Conservation (phyloP, 2,888 invertebrate species). For the Drosophila nigricruria region DNA sequence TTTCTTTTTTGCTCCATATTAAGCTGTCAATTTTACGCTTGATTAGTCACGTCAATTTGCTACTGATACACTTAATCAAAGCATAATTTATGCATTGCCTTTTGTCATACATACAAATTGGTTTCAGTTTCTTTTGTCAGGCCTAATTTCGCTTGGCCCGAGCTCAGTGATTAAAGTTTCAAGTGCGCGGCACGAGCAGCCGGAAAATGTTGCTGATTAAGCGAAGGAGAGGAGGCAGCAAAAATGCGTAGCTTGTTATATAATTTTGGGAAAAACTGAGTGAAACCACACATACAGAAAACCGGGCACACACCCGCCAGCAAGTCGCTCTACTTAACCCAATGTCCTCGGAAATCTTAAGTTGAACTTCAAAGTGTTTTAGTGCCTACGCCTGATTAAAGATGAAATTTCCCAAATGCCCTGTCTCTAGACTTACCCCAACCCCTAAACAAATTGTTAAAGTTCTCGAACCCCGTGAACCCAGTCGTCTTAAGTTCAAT, state of each 20-base stretch:
- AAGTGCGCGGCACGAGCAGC: constrained; percentile 30
- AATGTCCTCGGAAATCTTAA: constrained; percentile 2
- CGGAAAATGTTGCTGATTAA: constrained; percentile 27
- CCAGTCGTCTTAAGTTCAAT: constrained; percentile 23
- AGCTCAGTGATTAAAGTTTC: constrained; percentile 48
- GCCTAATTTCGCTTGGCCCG: constrained; percentile 8
- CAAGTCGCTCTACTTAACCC: not conserved
- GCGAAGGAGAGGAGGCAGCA: not conserved
- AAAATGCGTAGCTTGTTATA: constrained; percentile 25
- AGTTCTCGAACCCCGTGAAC: constrained; percentile 8
- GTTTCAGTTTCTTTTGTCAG: constrained; percentile 17
- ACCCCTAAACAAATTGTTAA: constrained; percentile 25
- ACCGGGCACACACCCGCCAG: not conserved
- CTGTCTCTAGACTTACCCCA: not conserved
- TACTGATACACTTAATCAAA: constrained; percentile 5
- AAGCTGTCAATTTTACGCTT: constrained; percentile 10
- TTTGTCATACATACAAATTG: constrained; percentile 24
- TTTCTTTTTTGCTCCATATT: not conserved
- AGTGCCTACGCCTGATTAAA: constrained; percentile 30
- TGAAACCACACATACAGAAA: not conserved
- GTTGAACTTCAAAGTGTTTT: constrained; percentile 45
- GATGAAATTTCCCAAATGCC: constrained; percentile 22
- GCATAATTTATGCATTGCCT: constrained; percentile 26
- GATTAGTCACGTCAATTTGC: constrained; percentile 13
- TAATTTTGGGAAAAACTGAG: constrained; percentile 24